Evolutionary conservation across 2,797 vertebrate species (phyloP).

Genomic region (Anabas testudineus): DNA sequence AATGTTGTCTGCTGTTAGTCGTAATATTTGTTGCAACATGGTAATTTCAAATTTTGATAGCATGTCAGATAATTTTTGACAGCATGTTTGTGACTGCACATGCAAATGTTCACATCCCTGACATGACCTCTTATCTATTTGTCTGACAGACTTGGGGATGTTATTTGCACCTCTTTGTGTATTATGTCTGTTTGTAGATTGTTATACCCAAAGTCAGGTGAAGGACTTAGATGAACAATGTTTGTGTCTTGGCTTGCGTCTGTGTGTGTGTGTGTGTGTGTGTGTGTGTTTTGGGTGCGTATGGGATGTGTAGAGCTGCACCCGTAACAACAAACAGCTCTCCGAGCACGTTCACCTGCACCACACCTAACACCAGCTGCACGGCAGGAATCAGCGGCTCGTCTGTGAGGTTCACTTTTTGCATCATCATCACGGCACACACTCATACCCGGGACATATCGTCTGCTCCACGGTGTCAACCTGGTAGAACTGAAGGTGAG

Average conservation of each 20-base stretch:
- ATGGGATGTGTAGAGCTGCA: neutral
- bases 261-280: neutral
- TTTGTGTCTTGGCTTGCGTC: neutral
- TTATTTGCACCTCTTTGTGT: neutral
- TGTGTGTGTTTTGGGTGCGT: neutral
- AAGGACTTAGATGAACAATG: neutral
- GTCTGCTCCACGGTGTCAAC: constrained; percentile 53
- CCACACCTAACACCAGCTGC: constrained; percentile 50
- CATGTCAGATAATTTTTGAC: no score
- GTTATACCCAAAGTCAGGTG: neutral
- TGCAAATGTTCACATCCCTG: neutral
- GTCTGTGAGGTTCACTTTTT: constrained; percentile 32
- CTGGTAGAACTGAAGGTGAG: constrained; percentile 66
- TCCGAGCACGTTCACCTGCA: constrained; percentile 44
- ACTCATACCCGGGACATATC: neutral
- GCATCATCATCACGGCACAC: constrained; percentile 57
- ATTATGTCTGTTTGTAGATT: neutral
- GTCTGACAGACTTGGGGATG: neutral
- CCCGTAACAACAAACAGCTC: neutral
- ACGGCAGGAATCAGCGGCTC: neutral
- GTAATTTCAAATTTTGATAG: neutral
- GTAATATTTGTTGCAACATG: neutral
- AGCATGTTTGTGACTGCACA: neutral
- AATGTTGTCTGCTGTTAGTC: neutral
- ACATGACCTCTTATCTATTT: neutral